phyloP scores from a whole-genome alignment of 1,140 invertebrate species.

The Acyrthosiphon pisum region DNA sequence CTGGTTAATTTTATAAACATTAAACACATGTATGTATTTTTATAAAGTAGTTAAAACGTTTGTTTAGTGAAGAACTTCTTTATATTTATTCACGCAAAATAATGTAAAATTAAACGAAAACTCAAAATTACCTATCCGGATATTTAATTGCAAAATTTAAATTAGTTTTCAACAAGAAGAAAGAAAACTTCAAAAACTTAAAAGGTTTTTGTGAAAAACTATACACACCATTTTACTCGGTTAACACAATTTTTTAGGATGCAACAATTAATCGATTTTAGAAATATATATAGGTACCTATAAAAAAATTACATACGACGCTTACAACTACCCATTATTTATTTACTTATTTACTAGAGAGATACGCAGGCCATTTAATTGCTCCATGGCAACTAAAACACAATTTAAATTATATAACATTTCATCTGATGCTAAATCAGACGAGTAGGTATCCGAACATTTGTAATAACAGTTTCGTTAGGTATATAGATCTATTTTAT shows the following conservation, averaged over 20 bases:
- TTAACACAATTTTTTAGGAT: neutral
- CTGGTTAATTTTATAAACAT: neutral
- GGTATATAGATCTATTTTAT: neutral
- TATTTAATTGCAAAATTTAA: conserved; percentile 1
- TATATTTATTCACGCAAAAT: neutral
- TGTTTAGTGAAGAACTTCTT: neutral
- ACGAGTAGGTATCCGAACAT: neutral
- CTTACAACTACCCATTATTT: neutral
- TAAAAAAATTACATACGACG: neutral
- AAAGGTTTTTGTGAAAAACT: neutral
- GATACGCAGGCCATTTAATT: neutral
- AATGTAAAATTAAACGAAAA: neutral
- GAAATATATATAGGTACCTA: neutral
- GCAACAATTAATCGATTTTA: neutral
- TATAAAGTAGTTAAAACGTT: neutral
- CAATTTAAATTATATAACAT: neutral
- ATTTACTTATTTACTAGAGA: too few species aligned
- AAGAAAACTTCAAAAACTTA: neutral
- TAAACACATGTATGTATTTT: neutral
- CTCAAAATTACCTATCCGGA: neutral
- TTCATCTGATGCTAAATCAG: neutral
- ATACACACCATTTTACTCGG: neutral
- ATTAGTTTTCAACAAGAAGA: neutral
- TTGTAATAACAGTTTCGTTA: neutral
- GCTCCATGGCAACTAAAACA: neutral